Evolutionary conservation across 2,113 vertebrate genomes (phyloP), one percentile per base, ranked within the genome.

Genomic region (Empidonax alnorum): DNA sequence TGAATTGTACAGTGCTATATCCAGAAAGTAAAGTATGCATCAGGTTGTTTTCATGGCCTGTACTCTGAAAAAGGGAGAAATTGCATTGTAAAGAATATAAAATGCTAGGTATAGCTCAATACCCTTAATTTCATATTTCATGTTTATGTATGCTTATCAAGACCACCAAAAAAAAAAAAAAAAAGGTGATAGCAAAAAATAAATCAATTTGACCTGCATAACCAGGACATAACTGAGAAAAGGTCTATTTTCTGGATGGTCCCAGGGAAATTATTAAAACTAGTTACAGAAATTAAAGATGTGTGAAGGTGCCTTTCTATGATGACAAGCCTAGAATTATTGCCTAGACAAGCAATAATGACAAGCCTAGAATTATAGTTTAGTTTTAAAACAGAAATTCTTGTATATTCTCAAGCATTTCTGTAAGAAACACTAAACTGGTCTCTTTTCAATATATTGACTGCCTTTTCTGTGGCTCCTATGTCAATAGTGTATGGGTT

Each of bases 281-380:
- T 93, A 90, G 94, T 92, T 96, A 97, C 46, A 93, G 84, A 96
- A 97, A 96, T 96, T 96, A 97, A 96, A 95, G 91, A 96, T 89
- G 73, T 94, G 95, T 97, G 94, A 97, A 97, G 95, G 92, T 97
- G 94, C 63, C 95, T 96, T 97, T 93, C 92, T 65, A 11, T 30
- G 44, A 87, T 93, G 94, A 97, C 94, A 95, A 92, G 87, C 33
- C 71, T 79, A 90, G 68, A 96, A 95, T 95, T 97, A 97, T 77
- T 87, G 66, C 73, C 68, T 68, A 87, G 84, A 91, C 78, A 93
- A 96, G 95, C 78, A 91, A 92, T 88, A 91, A 97, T 84, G 89
- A 97, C 93, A 95, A 95, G 76, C 55, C 74, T 84, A 95, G 93
- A 96, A 97, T 95, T 97, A 97, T 47, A 94, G 94, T 87, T 94